Conservation (phyloP, 2,113 vertebrate species). For the Plecturocebus donacophilus region DNA sequence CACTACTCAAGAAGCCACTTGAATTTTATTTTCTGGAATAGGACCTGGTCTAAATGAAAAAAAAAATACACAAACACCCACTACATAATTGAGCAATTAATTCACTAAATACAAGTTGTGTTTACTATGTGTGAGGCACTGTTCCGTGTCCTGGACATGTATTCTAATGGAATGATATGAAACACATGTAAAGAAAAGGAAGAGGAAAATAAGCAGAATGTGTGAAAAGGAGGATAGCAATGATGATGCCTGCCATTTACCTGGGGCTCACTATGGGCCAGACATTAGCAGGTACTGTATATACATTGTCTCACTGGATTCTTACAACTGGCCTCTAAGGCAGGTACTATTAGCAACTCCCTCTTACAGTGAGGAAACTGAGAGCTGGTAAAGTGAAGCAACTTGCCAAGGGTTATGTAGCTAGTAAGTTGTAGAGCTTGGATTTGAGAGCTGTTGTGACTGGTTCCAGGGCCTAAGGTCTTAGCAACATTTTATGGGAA, state of each 20-base stretch:
- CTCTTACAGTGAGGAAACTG: not conserved
- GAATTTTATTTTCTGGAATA: conserved; percentile 19
- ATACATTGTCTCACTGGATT: not conserved
- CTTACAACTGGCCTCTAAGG: not conserved
- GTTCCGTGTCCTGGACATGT: not conserved
- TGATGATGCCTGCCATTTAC: not conserved
- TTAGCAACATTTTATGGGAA: not conserved
- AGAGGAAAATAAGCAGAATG: not conserved
- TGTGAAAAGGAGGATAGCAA: not conserved
- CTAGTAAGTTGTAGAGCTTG: not conserved
- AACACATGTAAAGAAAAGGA: not conserved
- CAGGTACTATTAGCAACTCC: not conserved
- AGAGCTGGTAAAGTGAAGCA: not conserved
- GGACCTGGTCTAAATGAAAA: not conserved
- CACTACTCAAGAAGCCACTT: not conserved
- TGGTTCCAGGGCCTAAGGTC: not conserved
- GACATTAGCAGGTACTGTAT: not conserved
- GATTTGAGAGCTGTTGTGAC: not conserved
- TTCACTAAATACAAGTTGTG: not conserved
- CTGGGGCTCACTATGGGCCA: not conserved
- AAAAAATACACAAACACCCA: too few species aligned
- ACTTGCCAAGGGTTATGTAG: not conserved
- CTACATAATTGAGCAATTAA: not conserved
- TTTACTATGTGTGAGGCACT: not conserved
- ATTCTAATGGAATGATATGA: not conserved